Base-by-base conservation (phyloP, 2,888 invertebrate genomes). In the Diplolepis rosae region DNA sequence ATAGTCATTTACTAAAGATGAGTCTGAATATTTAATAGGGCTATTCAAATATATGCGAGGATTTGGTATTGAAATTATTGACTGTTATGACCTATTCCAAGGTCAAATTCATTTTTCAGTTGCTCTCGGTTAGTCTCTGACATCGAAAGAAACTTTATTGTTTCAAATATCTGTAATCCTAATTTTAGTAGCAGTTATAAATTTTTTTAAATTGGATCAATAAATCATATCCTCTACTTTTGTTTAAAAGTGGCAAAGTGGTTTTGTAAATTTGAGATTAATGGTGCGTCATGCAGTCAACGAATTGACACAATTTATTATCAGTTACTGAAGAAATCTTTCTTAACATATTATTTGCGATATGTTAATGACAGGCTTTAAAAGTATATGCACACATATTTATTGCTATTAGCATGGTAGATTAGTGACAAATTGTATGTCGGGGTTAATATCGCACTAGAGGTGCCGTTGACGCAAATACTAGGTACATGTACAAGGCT, bases 381-480 rank as follows among this genome's bases (percentile, higher is more conserved):
- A 68, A 71, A 74, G 73, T 71, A 70, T 75, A 70, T 71, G 68
- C 70, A 72, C 69, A 66, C 69, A 69, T 75, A 72, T 77, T 73
- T 75, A 75, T 72, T 70, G 73, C 77, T 66, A 52, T 65, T 68
- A 69, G 81, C 78, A 45, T 45, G 45, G 9, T 81, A 77, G 73
- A 79, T 83, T 82, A 81, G 82, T 79, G 82, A 81, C 80, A 81
- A 79, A 73, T 61, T 61, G 35, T 61, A 77, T 77, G 76, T 67
- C 77, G 73, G 76, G 77, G 77, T 78, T 79, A 80, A 77, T 75
- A 56, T 77, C 69, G 74, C 70, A 68, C 39, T 24, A 61, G 32
- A 54, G n/a, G 61, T 61, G 24, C 61, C 39, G 61, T 61, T 61
- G 39, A 24, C 39, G 61, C 24, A 24, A 61, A 35, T 35, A 5